Evolutionary conservation across 2,113 vertebrate genomes (phyloP).

Genomic region (Oreochromis aureus): DNA sequence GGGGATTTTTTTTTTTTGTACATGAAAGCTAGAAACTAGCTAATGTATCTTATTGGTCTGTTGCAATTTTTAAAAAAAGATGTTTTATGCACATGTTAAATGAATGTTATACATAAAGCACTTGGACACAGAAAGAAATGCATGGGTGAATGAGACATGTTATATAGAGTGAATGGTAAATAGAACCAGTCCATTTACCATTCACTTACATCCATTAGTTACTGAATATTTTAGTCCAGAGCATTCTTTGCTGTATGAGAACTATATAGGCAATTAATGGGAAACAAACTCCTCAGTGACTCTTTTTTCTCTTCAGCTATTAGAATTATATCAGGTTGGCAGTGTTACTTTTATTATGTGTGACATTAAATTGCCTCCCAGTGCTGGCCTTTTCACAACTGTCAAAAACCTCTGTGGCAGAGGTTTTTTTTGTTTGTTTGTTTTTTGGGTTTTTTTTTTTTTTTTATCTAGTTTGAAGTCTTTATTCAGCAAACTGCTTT

Average conservation of each 20-base stretch:
- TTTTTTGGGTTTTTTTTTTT: background rate
- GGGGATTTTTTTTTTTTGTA: background rate
- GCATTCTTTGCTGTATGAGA: background rate
- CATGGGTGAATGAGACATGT: background rate
- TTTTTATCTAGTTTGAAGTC: background rate
- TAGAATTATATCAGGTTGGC: background rate
- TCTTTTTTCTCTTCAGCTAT: background rate
- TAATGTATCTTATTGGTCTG: background rate
- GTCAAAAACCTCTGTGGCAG: background rate
- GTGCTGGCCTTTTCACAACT: background rate
- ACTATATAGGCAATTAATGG: background rate
- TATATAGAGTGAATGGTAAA: background rate
- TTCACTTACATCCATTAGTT: background rate
- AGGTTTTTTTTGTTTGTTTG: background rate
- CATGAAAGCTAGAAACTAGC: background rate
- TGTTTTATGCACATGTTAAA: background rate
- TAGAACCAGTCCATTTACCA: background rate
- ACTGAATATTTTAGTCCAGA: background rate
- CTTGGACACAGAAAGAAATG: background rate
- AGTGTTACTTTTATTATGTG: background rate
- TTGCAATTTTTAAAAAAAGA: background rate
- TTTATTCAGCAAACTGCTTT: background rate
- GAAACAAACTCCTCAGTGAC: background rate
- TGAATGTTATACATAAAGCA: background rate
- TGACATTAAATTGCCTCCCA: too few species aligned